Evolutionary conservation across 2,797 vertebrate species (phyloP).

Genomic region (Melopsittacus undulatus): DNA sequence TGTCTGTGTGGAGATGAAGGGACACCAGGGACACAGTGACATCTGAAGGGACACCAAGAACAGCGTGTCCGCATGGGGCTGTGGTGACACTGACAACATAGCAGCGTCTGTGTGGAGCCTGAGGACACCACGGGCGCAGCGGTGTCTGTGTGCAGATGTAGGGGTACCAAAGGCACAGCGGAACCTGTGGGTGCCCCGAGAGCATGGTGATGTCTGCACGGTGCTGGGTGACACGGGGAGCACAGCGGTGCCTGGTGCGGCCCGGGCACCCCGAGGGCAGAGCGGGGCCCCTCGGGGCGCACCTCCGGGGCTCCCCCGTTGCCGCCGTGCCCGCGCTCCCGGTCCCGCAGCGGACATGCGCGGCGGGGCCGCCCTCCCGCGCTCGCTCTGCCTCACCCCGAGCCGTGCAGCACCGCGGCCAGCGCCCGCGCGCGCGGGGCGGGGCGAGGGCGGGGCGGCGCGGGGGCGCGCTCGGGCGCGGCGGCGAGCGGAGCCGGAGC

Average conservation of each 20-base stretch:
- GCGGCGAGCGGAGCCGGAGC: conserved; percentile 22
- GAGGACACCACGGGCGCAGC: accelerated
- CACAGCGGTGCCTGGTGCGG: neutral
- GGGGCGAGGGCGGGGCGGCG: neutral
- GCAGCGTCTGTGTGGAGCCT: neutral
- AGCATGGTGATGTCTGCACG: accelerated
- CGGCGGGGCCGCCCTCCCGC: neutral
- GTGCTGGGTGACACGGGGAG: neutral
- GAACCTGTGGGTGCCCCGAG: neutral
- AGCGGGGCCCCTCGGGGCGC: neutral
- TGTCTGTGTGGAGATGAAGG: too few species aligned
- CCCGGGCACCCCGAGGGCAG: too few species aligned
- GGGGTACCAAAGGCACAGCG: too few species aligned
- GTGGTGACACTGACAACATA: neutral
- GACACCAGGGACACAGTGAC: too few species aligned
- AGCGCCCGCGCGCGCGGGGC: neutral
- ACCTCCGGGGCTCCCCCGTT: neutral
- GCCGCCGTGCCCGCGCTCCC: neutral
- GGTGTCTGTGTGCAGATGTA: neutral
- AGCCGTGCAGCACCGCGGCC: conserved; percentile 42
- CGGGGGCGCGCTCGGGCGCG: neutral
- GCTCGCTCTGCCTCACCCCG: neutral
- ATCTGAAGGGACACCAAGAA: neutral
- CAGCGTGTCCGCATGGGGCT: too few species aligned
- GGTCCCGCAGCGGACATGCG: neutral